Evolutionary conservation across 1,140 invertebrate genomes (phyloP), one percentile per base, ranked within the genome.

Genomic region (Papilio polytes): DNA sequence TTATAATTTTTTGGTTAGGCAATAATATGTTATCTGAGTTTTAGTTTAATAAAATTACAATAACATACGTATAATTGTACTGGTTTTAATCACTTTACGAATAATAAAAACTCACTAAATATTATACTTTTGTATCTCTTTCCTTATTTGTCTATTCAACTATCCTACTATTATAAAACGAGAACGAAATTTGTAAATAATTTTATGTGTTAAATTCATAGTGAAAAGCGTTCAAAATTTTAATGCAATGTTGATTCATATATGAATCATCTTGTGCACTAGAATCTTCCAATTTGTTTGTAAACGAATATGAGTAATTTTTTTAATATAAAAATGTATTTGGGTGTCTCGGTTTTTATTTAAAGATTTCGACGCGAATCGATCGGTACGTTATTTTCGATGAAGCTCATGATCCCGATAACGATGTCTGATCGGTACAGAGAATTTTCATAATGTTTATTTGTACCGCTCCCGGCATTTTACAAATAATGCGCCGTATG

Each of bases 361-460:
- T 74, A 51, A 74, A 74, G 56, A 22, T 74, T 48, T 74, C 46
- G 46, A 48, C 9, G 10, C 74, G 44, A 12, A 46, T 46, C 74
- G 12, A 51, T 74, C 41, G n/a, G 44, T 44, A 15, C 73, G 41
- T 74, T 74, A 74, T 74, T 74, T 48, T 74, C n/a, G 73, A 46
- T 36, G 12, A 72, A 72, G 46, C n/a, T 74, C 9, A 74, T 22
- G 44, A 48, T 51, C 46, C 74, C 44, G 20, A 74, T 26, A 74
- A 51, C 74, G 74, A 74, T 26, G 48, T 44, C 41, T 48, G 46
- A 7, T 74, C 46, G 73, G 3, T 74, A 48, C 74, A 74, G 74
- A 51, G 44, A 51, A 74, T 48, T 74, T 48, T 74, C 12, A 31
- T 66, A n/a, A 46, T 74, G 46, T 74, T 74, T 46, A 74, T 74